phyloP scores from a whole-genome alignment of 2,113 vertebrate genomes.

The Pholis gunnellus region DNA sequence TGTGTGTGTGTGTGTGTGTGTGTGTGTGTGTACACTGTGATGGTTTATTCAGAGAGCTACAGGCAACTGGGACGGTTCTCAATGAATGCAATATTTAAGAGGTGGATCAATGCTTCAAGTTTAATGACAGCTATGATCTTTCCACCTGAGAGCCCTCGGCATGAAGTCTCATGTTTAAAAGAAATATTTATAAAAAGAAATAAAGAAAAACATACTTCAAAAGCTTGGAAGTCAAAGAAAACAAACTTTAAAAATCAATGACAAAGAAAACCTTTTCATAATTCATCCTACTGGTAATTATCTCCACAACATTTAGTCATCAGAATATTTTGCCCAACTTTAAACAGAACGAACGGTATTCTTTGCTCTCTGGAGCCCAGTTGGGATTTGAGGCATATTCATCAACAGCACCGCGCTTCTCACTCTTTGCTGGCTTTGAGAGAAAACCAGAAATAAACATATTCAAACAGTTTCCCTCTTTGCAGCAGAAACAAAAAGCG shows the following conservation, averaged over 20 bases:
- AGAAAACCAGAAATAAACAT: not conserved
- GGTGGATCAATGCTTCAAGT: not conserved
- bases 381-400: not conserved
- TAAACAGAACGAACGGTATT: no score
- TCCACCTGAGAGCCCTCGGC: not conserved
- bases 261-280: not conserved
- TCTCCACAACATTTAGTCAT: not conserved
- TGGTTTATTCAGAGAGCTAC: not conserved
- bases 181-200: not conserved
- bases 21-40: not conserved
- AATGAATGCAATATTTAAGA: not conserved
- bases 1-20: no score
- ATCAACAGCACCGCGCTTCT: no score
- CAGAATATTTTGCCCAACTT: not conserved
- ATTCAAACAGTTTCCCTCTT: not conserved
- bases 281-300: not conserved
- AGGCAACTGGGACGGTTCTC: not conserved
- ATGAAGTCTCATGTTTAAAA: not conserved
- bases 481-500: not conserved
- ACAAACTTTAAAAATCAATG: not conserved
- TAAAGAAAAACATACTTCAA: not conserved
- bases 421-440: not conserved
- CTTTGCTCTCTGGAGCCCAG: no score
- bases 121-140: not conserved
- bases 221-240: constrained; percentile 1